A percentile compares a stretch with the other conserved stretches of the same genome.
These are phyloP conservation scores for Synergus itoensis DNA, from an alignment of 2,888 invertebrate genomes.

Conservation along the genomic window DNA sequence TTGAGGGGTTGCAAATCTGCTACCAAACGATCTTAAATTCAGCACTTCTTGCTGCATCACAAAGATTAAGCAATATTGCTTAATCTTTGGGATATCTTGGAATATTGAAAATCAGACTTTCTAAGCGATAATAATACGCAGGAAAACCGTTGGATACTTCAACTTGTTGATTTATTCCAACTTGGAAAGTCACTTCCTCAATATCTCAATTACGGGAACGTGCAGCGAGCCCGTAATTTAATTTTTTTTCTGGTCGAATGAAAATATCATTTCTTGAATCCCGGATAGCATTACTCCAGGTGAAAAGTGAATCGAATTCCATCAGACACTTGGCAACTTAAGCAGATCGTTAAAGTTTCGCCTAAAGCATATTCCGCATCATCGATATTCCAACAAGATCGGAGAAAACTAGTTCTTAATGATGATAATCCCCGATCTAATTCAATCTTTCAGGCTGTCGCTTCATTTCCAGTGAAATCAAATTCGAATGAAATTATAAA, in stretches of 20 bases:
- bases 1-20: too few species aligned
- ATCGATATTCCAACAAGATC: conserved; percentile 21
- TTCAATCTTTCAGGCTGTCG: not conserved
- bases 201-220: conserved; percentile 6
- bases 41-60: not conserved
- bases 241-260: not conserved
- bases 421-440: conserved; percentile 10
- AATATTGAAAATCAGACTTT: not conserved
- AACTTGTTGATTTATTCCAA: conserved; percentile 2
- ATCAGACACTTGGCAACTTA: conserved; percentile 5
- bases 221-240: not conserved
- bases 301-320: conserved; percentile 27
- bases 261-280: not conserved
- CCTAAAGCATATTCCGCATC: not conserved
- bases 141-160: not conserved
- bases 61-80: too few species aligned
- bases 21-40: not conserved
- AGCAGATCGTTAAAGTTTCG: conserved; percentile 12
- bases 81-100: too few species aligned
- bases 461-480: not conserved
- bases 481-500: not conserved
- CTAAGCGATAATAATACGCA: not conserved
- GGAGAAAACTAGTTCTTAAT: conserved; percentile 11
- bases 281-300: not conserved
- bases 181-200: not conserved